Conservation (phyloP, 2,888 invertebrate genomes). For the Electrophaes corylata region DNA sequence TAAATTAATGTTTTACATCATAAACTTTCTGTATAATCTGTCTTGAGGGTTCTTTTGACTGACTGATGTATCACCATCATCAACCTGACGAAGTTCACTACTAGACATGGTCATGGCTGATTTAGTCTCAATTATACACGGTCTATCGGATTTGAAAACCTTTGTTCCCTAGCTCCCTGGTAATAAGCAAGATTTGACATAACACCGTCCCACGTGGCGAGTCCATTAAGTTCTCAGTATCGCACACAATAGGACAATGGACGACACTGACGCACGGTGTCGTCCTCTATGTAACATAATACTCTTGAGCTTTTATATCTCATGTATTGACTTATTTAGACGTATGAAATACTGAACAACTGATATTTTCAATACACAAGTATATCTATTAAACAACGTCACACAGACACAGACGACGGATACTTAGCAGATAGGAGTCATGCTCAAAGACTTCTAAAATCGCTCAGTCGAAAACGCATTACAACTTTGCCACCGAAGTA, state of each 20-base stretch:
- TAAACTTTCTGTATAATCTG: not conserved
- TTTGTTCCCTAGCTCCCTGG: too few species aligned
- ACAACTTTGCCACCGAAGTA: constrained; percentile 20
- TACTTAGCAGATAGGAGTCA: constrained; percentile 10
- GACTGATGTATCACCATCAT: not conserved
- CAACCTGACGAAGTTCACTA: too few species aligned
- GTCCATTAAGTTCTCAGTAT: constrained; percentile 79
- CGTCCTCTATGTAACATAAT: constrained; percentile 61
- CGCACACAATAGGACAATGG: constrained; percentile 70
- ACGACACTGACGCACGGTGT: constrained; percentile 47
- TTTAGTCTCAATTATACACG: too few species aligned
- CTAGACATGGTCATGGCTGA: too few species aligned
- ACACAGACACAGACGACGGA: not conserved
- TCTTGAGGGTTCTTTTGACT: not conserved
- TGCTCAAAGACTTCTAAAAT: constrained; percentile 20
- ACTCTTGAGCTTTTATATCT: constrained; percentile 40
- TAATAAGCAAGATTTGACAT: constrained; percentile 2
- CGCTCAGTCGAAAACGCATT: constrained; percentile 26
- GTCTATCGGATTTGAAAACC: too few species aligned
- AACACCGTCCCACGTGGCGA: constrained; percentile 38
- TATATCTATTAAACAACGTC: constrained; percentile 1
- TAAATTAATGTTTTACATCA: not conserved
- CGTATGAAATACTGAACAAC: not conserved
- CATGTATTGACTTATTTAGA: constrained; percentile 18
- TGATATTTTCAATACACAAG: not conserved